phyloP scores from a whole-genome alignment of 2,888 invertebrate genomes.

The Drosophila tanythrix region DNA sequence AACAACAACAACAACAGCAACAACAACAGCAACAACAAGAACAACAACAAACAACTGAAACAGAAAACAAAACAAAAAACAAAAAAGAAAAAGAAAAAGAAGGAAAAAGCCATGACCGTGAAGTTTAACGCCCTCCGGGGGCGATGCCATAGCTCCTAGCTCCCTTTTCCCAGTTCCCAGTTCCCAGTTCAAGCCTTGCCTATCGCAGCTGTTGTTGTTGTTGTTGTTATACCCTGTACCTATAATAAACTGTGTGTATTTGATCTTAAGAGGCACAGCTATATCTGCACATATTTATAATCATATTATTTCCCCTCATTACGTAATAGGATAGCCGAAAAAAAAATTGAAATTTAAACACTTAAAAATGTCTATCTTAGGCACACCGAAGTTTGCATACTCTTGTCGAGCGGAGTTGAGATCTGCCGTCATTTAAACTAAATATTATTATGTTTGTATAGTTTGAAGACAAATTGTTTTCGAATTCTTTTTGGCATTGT shows the following conservation, averaged over 20 bases:
- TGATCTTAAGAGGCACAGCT: not conserved
- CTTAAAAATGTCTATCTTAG: not conserved
- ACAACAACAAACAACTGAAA: constrained; percentile 6
- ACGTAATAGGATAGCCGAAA: not conserved
- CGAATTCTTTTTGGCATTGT: not conserved
- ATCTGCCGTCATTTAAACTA: not conserved
- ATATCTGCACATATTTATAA: not conserved
- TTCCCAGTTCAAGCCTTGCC: constrained; percentile 6
- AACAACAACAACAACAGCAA: constrained; percentile 6
- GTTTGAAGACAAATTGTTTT: not conserved
- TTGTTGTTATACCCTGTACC: constrained; percentile 11
- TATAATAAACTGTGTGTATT: not conserved
- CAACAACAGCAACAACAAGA: not conserved
- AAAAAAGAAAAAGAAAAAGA: constrained; percentile 26
- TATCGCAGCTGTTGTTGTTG: constrained; percentile 33
- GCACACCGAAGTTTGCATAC: not conserved
- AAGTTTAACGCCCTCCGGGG: constrained; percentile 80
- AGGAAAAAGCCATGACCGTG: constrained; percentile 80
- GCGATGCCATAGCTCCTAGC: constrained; percentile 44
- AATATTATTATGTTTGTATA: not conserved
- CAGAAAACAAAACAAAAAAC: constrained; percentile 1
- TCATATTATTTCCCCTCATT: not conserved
- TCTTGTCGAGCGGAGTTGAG: not conserved
- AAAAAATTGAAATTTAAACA: not conserved
- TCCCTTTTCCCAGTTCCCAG: not conserved